Evolutionary conservation across 2,113 vertebrate genomes (phyloP), one percentile per base, ranked within the genome.

Genomic region (Paedocypris sp.): DNA sequence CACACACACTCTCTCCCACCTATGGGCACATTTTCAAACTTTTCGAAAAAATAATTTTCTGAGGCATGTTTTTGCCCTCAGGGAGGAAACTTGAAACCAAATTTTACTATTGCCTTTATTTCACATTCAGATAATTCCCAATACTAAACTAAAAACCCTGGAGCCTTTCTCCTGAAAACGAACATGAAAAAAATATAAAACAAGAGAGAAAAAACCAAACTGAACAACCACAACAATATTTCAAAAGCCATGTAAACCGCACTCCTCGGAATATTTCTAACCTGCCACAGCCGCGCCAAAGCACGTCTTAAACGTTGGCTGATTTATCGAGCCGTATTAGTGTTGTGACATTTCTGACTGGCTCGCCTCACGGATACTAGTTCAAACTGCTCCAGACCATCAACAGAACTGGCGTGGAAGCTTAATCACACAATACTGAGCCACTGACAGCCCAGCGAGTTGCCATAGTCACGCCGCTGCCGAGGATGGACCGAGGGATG

Each of bases 261-360:
- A 31, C 26, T 19, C 25, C 36, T 57, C 38, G 19, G 26, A 26
- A 29, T 11, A 58, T 43, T 4, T 58, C 28, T 58, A 43, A 43
- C 54, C 54, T 58, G 54, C 51, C 51, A 53, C 51, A 7, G 33
- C 20, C 18, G 51, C 39, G 51, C 38, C 29, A 57, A n/a, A 19
- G 16, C 12, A 7, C 13, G 13, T 28, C 35, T 58, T 32, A 43
- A 20, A 43, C 43, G 54, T 43, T 57, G 42, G 22, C 54, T 58
- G 54, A 58, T 58, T 58, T 58, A 58, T 43, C 32, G 54, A 43
- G 25, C 38, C 16, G 12, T 32, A 31, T 58, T 58, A 58, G 28
- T 32, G 54, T 58, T 58, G 31, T 43, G 54, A 43, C 54, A 58
- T 58, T 32, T 58, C n/a, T 45, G 53, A 57, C 53, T 57, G 20